Evolutionary conservation across 2,113 vertebrate genomes (phyloP), one percentile per base, ranked within the genome.

Genomic region (Ceratotherium simum): DNA sequence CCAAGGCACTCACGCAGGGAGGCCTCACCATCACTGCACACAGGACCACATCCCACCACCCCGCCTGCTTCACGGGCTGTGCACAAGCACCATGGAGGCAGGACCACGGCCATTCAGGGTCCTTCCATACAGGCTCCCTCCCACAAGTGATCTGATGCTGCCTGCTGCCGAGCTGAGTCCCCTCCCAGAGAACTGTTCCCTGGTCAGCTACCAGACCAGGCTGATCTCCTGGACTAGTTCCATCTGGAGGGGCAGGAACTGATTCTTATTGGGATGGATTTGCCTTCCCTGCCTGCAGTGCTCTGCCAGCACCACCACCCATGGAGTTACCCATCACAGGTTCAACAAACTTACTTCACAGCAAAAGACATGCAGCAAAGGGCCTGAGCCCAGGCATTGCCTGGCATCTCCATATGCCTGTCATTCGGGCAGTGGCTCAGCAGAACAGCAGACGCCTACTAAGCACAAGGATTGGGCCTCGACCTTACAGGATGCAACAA

Each of bases 401-500:
- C 10, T 11, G 14, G 62, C 42, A 84, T 67, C 18, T 21, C 82
- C 65, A 33, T 5, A 42, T 3, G 3, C 42, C 58, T 7, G 0
- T 16, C 60, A 29, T 6, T 10, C 9, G 6, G 29, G 16, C 82
- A 14, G 36, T 2, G 36, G n/a, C 58, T 72, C 14, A 3, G 54
- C 8, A 8, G 29, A 13, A 31, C 29, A 39, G 46, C 2, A 1
- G 42, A 27, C 13, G 10, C 23, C 48, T 67, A 6, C 39, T 8
- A 36, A 70, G 56, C 48, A n/a, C 10, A 12, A 60, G 16, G 27
- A 51, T 29, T 5, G 17, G 36, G 25, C 51, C 62, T 84, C 23
- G 23, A 42, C 46, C 23, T n/a, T 29, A 20, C 0, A n/a, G 29
- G 27, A 29, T 3, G 5, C n/a, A 42, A 14, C 3, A 16, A 6